These are phyloP conservation scores for Halictus quadricinctus DNA, from an alignment of 2,888 invertebrate genomes.

Conservation along the genomic window DNA sequence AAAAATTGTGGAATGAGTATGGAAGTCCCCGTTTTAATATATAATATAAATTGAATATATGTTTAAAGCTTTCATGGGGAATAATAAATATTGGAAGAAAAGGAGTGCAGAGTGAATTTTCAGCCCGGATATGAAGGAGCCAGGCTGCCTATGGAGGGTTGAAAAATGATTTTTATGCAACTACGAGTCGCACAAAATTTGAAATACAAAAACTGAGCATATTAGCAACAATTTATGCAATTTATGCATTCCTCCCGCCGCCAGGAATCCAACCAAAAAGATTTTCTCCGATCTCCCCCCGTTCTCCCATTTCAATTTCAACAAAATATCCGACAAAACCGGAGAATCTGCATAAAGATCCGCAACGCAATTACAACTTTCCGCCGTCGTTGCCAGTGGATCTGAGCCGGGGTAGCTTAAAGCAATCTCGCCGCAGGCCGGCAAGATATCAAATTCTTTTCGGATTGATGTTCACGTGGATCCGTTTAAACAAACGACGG, in stretches of 20 bases:
- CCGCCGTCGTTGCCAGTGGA: not conserved
- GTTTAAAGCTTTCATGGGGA: too few species aligned
- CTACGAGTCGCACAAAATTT: too few species aligned
- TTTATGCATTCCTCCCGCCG: not conserved
- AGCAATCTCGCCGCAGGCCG: not conserved
- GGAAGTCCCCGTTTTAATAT: not conserved
- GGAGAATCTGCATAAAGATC: not conserved
- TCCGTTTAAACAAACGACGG: not conserved
- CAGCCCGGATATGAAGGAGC: too few species aligned
- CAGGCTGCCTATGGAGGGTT: too few species aligned
- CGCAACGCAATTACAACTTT: conserved; percentile 1
- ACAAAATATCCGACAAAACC: not conserved
- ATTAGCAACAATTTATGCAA: conserved; percentile 1
- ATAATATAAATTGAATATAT: too few species aligned
- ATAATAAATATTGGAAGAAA: too few species aligned
- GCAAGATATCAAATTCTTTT: not conserved
- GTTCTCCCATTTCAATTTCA: not conserved
- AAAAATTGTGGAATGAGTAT: not conserved
- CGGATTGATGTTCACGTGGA: not conserved
- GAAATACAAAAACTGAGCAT: too few species aligned
- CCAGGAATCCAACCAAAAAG: not conserved
- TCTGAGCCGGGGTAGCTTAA: not conserved
- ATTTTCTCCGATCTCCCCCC: not conserved
- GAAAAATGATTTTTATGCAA: too few species aligned
- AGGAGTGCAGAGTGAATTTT: too few species aligned